Conservation (phyloP, 92 coral and sea anemone species). For the Parazoanthus atlanticus region DNA sequence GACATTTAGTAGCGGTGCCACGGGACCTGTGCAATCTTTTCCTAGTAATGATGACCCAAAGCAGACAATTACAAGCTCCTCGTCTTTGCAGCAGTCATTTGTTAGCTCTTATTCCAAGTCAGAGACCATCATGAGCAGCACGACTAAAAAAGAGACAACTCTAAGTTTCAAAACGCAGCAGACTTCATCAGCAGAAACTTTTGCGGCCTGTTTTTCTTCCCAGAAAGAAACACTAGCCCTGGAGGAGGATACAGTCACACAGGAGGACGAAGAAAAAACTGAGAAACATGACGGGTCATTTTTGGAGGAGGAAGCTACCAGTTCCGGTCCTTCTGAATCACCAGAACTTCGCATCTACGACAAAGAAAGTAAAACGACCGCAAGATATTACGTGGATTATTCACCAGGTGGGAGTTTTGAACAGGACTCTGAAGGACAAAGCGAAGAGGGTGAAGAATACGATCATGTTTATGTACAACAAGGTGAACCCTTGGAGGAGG, state of each 20-base stretch:
- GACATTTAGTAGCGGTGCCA: conserved; percentile 13
- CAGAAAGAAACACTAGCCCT: conserved; percentile 11
- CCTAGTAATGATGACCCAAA: conserved; percentile 1
- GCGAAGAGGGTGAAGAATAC: conserved; percentile 65
- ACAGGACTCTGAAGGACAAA: conserved; percentile 52
- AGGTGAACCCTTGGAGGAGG: conserved; percentile 79
- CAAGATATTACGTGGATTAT: conserved; percentile 82
- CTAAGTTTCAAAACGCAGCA: conserved; percentile 16
- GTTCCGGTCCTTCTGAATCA: conserved; percentile 2
- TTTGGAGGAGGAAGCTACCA: conserved; percentile 9
- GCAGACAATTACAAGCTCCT: background rate
- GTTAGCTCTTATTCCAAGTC: background rate
- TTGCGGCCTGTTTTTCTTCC: background rate
- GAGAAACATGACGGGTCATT: conserved; percentile 7
- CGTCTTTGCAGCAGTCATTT: background rate
- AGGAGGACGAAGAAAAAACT: background rate
- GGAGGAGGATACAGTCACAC: background rate
- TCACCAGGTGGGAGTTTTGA: conserved; percentile 81
- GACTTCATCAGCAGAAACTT: background rate
- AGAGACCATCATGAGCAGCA: background rate
- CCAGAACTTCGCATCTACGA: conserved; percentile 45
- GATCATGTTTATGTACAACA: conserved; percentile 78
- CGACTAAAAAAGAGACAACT: conserved; percentile 29
- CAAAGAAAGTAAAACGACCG: conserved; percentile 43
- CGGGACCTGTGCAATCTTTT: background rate